phyloP scores from a whole-genome alignment of 2,113 vertebrate genomes.

The Nematolebias whitei region DNA sequence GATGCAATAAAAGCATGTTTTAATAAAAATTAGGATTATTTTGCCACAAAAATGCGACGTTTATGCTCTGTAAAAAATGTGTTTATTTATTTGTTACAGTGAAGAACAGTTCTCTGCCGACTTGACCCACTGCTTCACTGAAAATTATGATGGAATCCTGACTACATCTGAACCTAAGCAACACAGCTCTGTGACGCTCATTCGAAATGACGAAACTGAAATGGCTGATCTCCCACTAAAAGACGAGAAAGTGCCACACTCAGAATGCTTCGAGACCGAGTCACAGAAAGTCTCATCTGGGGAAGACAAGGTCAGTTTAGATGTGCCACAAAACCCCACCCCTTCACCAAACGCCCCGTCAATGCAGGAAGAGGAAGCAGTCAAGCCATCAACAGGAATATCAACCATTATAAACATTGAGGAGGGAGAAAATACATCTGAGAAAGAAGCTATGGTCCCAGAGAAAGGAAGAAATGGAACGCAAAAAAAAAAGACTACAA shows the following conservation, averaged over 20 bases:
- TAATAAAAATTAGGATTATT: not conserved
- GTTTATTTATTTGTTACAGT: constrained; percentile 9
- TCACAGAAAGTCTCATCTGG: too few species aligned
- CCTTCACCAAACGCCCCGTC: too few species aligned
- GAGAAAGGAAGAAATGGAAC: not conserved
- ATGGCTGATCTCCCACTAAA: accelerated
- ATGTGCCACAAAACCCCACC: too few species aligned
- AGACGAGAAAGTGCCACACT: accelerated
- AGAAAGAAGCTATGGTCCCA: not conserved
- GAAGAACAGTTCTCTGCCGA: constrained; percentile 36
- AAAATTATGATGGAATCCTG: not conserved
- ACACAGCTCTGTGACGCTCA: constrained; percentile 16
- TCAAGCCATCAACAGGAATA: not conserved
- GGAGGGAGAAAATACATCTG: not conserved
- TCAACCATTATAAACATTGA: not conserved
- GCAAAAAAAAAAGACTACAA: too few species aligned
- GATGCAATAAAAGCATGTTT: not conserved
- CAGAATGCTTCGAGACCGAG: not conserved
- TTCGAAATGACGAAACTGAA: not conserved
- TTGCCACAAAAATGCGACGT: not conserved
- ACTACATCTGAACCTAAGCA: not conserved
- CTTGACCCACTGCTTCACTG: constrained; percentile 15
- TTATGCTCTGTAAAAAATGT: not conserved
- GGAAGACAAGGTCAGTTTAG: too few species aligned
- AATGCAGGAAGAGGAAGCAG: not conserved